Base-by-base conservation (phyloP, 2,113 vertebrate genomes). In the Tetrax tetrax region DNA sequence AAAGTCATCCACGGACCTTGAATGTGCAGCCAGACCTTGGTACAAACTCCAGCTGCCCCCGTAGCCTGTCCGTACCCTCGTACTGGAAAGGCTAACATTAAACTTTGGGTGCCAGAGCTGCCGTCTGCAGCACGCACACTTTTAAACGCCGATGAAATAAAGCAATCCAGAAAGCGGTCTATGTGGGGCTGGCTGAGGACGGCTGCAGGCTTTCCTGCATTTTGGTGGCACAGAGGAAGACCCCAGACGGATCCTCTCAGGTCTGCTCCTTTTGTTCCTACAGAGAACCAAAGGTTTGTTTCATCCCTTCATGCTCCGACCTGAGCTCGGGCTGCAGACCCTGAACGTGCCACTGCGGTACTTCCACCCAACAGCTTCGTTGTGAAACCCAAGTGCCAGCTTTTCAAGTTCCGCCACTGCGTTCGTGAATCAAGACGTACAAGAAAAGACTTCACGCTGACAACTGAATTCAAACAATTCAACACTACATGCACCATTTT, bases 391-490 rank as follows among this genome's bases (percentile, higher is more conserved):
- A 41, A 29, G n/a, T 35, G 21, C 1, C 27, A 72, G 63, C 18
- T 78, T 85, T 70, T 63, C 56, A 66, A 81, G 21, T 18, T 64
- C 47, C 75, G 23, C 53, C 71, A 11, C 10, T 14, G 12, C 4
- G 47, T 51, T 83, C 31, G 29, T 29, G 37, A 70, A 88, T 56
- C 29, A 59, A 78, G 84, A 60, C 50, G 9, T 4, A 22, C 31
- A 61, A 48, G 50, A 89, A 54, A 33, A 88, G 66, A 63, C 5
- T 50, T 82, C 78, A 38, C 0, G 53, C 65, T 74, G 79, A 69
- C 37, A 80, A n/a, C 37, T 31, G 54, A 93, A 90, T 84, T 93
- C 75, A 70, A 95, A 37, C 56, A 54, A 85, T 56, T 79, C 74
- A 57, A 33, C 24, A 16, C 9, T 41, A 81, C 21, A 33, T 0